phyloP scores from a whole-genome alignment of 1,140 invertebrate genomes.

The Pemphigus obesinymphae region DNA sequence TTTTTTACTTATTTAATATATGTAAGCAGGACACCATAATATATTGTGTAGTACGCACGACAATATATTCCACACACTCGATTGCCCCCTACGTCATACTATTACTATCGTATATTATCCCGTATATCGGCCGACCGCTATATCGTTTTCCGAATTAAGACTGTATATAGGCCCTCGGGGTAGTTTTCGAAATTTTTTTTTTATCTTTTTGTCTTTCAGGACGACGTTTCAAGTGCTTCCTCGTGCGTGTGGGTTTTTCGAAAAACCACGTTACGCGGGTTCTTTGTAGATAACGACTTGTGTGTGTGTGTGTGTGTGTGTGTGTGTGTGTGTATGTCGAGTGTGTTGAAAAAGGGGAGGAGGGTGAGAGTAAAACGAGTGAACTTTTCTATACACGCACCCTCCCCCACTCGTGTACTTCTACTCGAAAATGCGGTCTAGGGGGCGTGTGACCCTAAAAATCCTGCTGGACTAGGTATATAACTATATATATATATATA shows the following conservation, averaged over 20 bases:
- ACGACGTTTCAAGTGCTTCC: conserved; percentile 5
- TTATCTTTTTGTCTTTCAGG: neutral
- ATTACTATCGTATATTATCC: too few species aligned
- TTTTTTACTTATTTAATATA: too few species aligned
- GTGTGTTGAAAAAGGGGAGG: neutral
- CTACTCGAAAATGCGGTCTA: neutral
- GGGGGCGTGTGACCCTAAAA: neutral
- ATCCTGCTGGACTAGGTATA: neutral
- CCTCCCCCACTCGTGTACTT: neutral
- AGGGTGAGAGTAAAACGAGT: neutral
- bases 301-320: neutral
- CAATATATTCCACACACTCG: too few species aligned
- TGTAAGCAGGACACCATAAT: too few species aligned
- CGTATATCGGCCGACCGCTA: too few species aligned
- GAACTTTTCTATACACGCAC: neutral
- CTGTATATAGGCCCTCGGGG: too few species aligned
- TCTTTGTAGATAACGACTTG: neutral
- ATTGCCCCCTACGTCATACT: too few species aligned
- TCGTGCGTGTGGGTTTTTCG: conserved; percentile 9
- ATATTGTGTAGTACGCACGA: too few species aligned
- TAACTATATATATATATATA: too few species aligned
- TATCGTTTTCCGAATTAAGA: neutral
- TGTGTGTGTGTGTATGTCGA: neutral
- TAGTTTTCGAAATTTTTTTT: neutral
- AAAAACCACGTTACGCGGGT: neutral